Conservation (phyloP, 37 sponge, comb jelly and placozoan genomes). For the Dysidea cf. avara region DNA sequence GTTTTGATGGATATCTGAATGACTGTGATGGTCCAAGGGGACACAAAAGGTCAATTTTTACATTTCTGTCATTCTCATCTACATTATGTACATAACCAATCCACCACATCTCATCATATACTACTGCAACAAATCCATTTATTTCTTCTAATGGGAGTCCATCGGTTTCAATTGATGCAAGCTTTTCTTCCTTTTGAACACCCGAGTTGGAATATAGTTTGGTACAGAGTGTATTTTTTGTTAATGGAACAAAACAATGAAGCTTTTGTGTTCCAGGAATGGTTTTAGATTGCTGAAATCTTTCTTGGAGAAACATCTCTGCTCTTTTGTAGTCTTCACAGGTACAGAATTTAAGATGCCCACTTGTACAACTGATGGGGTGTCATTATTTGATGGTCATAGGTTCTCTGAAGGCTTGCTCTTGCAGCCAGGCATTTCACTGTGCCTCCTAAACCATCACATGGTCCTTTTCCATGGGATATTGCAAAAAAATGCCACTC, state of each 20-base stretch:
- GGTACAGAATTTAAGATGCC: conserved; percentile 22
- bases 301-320: conserved; percentile 3
- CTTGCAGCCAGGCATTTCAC: conserved; percentile 49
- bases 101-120: conserved; percentile 39
- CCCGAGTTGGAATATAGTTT: conserved; percentile 11
- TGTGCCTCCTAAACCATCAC: conserved; percentile 65
- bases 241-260: conserved; percentile 32
- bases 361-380: conserved; percentile 49
- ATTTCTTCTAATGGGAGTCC: conserved; percentile 22
- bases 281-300: conserved; percentile 37
- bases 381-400: conserved; percentile 54
- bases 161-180: background rate
- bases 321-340: conserved; percentile 15
- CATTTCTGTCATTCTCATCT: conserved; percentile 6
- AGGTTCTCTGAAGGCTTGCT: conserved; percentile 57
- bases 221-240: conserved; percentile 2
- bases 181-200: conserved; percentile 2
- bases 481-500: conserved; percentile 65
- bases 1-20: conserved; percentile 16
- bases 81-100: conserved; percentile 30
- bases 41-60: conserved; percentile 31
- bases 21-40: conserved; percentile 38
- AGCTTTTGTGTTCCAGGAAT: too few species aligned
- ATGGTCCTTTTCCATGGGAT: conserved; percentile 57
- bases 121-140: conserved; percentile 27